These are phyloP conservation scores for Trichomalopsis sarcophagae DNA, from an alignment of 1,140 invertebrate species.

Conservation along the genomic window DNA sequence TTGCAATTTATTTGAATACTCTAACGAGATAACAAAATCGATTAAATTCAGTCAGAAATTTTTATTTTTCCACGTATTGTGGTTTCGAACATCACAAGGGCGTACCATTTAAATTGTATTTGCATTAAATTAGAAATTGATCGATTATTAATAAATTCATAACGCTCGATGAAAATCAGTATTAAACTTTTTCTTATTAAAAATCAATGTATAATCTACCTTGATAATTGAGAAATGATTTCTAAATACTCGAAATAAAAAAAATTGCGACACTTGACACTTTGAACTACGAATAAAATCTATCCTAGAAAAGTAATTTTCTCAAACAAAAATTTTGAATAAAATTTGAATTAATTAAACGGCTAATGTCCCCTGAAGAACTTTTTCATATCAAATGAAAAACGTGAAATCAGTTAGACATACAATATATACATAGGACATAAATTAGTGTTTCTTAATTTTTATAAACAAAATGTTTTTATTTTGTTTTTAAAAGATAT, in stretches of 20 bases:
- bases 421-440: not conserved
- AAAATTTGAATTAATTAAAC: constrained; percentile 13
- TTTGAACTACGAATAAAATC: too few species aligned
- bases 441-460: not conserved
- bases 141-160: not conserved
- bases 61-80: not conserved
- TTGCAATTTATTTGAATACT: not conserved
- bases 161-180: constrained; percentile 37
- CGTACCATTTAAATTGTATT: not conserved
- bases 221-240: constrained; percentile 1
- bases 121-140: not conserved
- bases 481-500: constrained; percentile 5
- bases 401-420: constrained; percentile 19
- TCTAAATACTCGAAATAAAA: not conserved
- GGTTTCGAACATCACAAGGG: not conserved
- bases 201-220: constrained; percentile 47
- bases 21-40: not conserved
- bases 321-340: not conserved
- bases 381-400: constrained; percentile 4
- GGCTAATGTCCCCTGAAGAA: constrained; percentile 45
- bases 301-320: not conserved
- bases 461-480: not conserved
- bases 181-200: constrained; percentile 46
- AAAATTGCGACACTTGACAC: not conserved
- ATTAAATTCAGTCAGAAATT: not conserved